phyloP scores from a whole-genome alignment of 2,113 vertebrate species.

The Cavia aperea region DNA sequence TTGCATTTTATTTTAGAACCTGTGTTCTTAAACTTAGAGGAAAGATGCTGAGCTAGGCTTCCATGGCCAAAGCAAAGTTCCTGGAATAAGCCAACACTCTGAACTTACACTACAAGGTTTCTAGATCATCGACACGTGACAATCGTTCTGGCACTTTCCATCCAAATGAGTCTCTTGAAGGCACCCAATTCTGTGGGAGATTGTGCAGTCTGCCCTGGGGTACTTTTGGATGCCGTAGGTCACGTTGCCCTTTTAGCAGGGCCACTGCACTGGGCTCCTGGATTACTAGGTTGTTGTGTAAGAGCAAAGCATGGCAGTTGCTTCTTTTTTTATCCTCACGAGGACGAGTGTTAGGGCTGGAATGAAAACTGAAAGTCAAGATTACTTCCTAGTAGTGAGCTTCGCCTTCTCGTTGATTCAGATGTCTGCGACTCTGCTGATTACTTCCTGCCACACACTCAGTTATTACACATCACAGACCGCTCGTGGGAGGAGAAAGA shows the following conservation, averaged over 20 bases:
- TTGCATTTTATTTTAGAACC: background rate
- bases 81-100: background rate
- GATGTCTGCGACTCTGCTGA: background rate
- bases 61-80: background rate
- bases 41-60: background rate
- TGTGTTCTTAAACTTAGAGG: background rate
- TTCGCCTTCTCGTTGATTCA: background rate
- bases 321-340: background rate
- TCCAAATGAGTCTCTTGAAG: background rate
- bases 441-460: background rate
- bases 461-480: conserved; percentile 42
- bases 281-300: background rate
- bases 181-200: background rate
- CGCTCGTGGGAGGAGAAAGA: background rate
- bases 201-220: background rate
- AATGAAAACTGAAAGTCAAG: conserved; percentile 11
- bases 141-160: background rate
- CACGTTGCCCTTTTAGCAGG: too few species aligned
- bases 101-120: background rate
- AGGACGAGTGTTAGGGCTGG: background rate
- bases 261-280: rapidly evolving
- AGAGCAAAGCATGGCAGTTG: background rate
- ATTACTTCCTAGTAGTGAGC: conserved; percentile 21
- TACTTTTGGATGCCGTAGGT: background rate
- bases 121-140: background rate